Base-by-base conservation (phyloP, 2,888 invertebrate genomes). In the Strigamia maritima region DNA sequence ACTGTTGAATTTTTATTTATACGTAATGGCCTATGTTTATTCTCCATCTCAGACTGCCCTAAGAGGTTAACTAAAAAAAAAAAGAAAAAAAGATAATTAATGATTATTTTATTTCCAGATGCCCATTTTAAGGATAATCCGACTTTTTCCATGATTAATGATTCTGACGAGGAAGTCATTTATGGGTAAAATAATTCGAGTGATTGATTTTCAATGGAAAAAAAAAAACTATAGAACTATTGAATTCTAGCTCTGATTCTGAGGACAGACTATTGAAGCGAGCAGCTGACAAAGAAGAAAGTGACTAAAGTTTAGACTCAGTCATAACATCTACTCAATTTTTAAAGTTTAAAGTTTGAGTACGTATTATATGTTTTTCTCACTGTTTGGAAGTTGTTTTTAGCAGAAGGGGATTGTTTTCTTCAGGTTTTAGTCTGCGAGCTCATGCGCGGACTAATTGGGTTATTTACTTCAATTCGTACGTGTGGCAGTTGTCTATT, bases 121-220 rank as follows among this genome's bases (percentile, higher is more conserved):
- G 90, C 94, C 77, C 91, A 93, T 77, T 94, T 98, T 83, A 97
- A 97, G 88, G 98, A 98, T 88, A 97, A 98, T 88, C 97, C 98
- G 76, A 94, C 97, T 14, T 94, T 98, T 87, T 97, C 97, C 26
- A 98, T 98, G 97, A 92, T 98, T 83, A 98, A 98, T 87, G 98
- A 98, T 85, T 97, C 97, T 0, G 98, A 98, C 85, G 98, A 98
- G 86, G 96, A 96, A 82, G 95, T 97, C 10, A 93, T 97, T 83
- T 97, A 97, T 86, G 97, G 96, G 87, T 87, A 75, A 38, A 40
- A 16, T 75, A 60, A 49, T n/a, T 31, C 24, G 24, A 54, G n/a
- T 24, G 16, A 49, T 24, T 54, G 7, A 44, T 22, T 65, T 22
- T 77, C 60, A 31, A 65, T 28, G 22, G 28, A 19, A 14, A n/a